phyloP scores from a whole-genome alignment of 2,113 vertebrate genomes.

The Triplophysa siluroides region DNA sequence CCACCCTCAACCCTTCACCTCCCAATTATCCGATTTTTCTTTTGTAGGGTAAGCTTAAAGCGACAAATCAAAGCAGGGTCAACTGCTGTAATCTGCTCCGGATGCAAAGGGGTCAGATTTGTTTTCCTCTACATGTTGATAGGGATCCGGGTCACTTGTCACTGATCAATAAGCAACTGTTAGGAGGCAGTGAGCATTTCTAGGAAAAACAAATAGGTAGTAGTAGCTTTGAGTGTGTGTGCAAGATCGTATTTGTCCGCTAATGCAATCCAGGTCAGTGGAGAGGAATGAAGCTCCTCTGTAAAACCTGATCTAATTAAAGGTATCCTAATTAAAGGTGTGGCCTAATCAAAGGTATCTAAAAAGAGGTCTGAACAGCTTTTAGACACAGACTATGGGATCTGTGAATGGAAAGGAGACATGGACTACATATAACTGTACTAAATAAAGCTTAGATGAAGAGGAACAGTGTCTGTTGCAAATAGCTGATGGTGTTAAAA shows the following conservation, averaged over 20 bases:
- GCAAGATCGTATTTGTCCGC: slow-evolving; percentile 55
- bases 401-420: slow-evolving; percentile 64
- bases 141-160: slow-evolving; percentile 30
- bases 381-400: slow-evolving; percentile 67
- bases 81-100: slow-evolving; percentile 56
- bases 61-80: slow-evolving; percentile 61
- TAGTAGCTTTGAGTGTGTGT: background rate
- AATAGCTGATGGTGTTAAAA: no score
- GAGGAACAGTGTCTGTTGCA: slow-evolving; percentile 14
- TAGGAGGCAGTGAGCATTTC: slow-evolving; percentile 42
- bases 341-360: slow-evolving; percentile 32
- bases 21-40: slow-evolving; percentile 43
- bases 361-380: slow-evolving; percentile 64
- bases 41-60: slow-evolving; percentile 38
- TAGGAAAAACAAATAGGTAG: background rate
- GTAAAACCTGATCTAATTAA: slow-evolving; percentile 78
- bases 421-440: slow-evolving; percentile 53
- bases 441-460: slow-evolving; percentile 41
- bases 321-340: slow-evolving; percentile 53
- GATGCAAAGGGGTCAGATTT: slow-evolving; percentile 46
- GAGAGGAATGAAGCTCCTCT: slow-evolving; percentile 72
- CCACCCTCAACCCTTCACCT: slow-evolving; percentile 60
- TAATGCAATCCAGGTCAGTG: slow-evolving; percentile 74
- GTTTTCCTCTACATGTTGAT: slow-evolving; percentile 51
- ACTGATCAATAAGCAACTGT: slow-evolving; percentile 68